phyloP scores from a whole-genome alignment of 2,797 vertebrate species.

The Typhlichthys eigenmanni region DNA sequence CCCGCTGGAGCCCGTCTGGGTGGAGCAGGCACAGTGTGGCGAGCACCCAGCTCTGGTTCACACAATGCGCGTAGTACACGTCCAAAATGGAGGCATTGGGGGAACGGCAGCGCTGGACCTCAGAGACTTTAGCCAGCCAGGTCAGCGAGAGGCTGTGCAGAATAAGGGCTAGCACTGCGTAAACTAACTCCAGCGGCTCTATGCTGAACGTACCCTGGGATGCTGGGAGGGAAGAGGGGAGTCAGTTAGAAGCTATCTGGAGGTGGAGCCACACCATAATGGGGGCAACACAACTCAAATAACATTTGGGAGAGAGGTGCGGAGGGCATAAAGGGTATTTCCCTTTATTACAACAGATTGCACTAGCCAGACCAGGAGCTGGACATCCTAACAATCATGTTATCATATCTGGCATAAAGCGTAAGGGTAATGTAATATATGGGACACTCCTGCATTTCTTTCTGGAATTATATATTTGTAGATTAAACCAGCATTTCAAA shows the following conservation, averaged over 20 bases:
- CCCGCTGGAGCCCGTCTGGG: slow-evolving; percentile 63
- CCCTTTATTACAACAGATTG: too few species aligned
- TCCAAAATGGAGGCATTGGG: slow-evolving; percentile 59
- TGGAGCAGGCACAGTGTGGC: slow-evolving; percentile 77
- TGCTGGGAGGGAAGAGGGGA: slow-evolving; percentile 50
- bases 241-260: background rate
- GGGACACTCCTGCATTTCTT: too few species aligned
- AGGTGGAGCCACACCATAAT: too few species aligned
- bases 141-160: slow-evolving; percentile 72
- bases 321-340: too few species aligned
- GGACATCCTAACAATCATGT: too few species aligned
- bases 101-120: slow-evolving; percentile 33
- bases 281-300: too few species aligned
- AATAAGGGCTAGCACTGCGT: slow-evolving; percentile 72
- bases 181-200: slow-evolving; percentile 71
- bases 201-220: slow-evolving; percentile 38
- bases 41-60: slow-evolving; percentile 74
- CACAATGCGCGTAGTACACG: slow-evolving; percentile 71
- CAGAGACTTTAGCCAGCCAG: slow-evolving; percentile 70
- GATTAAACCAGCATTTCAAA: too few species aligned
- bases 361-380: too few species aligned
- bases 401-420: too few species aligned
- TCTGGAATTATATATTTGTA: too few species aligned
- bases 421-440: too few species aligned
- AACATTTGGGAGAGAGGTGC: too few species aligned